phyloP scores from a whole-genome alignment of 2,888 invertebrate species.

The Omphaloscelis lunosa region DNA sequence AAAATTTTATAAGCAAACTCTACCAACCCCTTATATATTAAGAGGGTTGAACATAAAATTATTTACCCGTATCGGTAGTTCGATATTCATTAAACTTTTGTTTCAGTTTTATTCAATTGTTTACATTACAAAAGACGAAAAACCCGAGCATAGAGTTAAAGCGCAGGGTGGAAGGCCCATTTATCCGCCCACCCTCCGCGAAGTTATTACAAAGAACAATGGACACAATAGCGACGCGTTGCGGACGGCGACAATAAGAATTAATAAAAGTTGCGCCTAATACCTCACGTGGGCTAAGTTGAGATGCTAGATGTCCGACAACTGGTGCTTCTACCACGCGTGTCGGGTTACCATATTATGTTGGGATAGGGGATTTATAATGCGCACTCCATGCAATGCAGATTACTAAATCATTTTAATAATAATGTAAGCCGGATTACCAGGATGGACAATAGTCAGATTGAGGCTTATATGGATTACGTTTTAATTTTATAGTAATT shows the following conservation, averaged over 20 bases:
- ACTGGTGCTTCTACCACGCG: slow-evolving; percentile 17
- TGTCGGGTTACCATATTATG: background rate
- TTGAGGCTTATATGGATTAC: background rate
- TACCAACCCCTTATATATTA: background rate
- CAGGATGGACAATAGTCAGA: no score
- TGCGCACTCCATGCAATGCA: background rate
- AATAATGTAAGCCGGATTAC: background rate
- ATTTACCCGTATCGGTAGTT: background rate
- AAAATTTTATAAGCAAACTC: background rate
- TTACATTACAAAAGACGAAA: slow-evolving; percentile 25
- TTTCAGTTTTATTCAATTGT: slow-evolving; percentile 23
- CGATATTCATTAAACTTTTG: slow-evolving; percentile 3
- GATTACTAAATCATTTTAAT: background rate
- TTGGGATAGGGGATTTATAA: background rate
- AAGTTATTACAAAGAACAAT: slow-evolving; percentile 53
- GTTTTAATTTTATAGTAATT: background rate
- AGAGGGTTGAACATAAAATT: background rate
- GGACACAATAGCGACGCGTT: slow-evolving; percentile 41
- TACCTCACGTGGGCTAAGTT: slow-evolving; percentile 58
- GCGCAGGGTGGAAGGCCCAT: slow-evolving; percentile 13
- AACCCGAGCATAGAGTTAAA: slow-evolving; percentile 14
- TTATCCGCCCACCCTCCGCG: slow-evolving; percentile 21
- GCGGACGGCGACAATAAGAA: slow-evolving; percentile 50
- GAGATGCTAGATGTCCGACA: slow-evolving; percentile 27
- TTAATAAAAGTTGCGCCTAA: slow-evolving; percentile 67